phyloP scores from a whole-genome alignment of 2,888 invertebrate species.

The Chrysolina haemoptera region DNA sequence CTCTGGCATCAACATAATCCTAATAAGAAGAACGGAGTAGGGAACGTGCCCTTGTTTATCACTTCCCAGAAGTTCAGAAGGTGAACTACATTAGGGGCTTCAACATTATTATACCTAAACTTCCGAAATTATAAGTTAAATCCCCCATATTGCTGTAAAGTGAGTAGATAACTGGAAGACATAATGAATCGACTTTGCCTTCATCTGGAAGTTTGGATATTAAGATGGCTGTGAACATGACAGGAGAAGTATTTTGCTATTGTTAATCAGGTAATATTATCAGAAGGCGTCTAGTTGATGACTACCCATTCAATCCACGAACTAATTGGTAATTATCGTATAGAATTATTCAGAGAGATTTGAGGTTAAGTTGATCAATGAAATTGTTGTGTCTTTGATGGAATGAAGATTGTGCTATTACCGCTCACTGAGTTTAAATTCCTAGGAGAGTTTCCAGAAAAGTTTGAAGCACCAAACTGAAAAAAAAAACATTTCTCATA shows the following conservation, averaged over 20 bases:
- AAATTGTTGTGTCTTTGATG: no score
- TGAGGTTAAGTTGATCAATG: no score
- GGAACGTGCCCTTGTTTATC: slow-evolving; percentile 35
- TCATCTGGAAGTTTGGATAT: slow-evolving; percentile 23
- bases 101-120: slow-evolving; percentile 44
- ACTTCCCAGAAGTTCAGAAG: slow-evolving; percentile 39
- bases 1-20: neutral
- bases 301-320: neutral
- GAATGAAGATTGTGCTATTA: no score
- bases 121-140: slow-evolving; percentile 42
- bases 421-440: no score
- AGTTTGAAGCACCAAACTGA: no score
- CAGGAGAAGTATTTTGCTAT: neutral
- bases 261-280: neutral
- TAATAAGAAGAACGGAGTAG: neutral
- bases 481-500: no score
- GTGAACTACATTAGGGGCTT: slow-evolving; percentile 40
- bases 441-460: no score
- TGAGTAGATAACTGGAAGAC: slow-evolving; percentile 43
- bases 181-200: slow-evolving; percentile 40
- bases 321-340: no score
- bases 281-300: neutral
- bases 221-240: slow-evolving; percentile 10
- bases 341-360: no score
- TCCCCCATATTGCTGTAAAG: slow-evolving; percentile 13